Conservation (phyloP, 2,888 invertebrate species). For the Ischnura elegans region DNA sequence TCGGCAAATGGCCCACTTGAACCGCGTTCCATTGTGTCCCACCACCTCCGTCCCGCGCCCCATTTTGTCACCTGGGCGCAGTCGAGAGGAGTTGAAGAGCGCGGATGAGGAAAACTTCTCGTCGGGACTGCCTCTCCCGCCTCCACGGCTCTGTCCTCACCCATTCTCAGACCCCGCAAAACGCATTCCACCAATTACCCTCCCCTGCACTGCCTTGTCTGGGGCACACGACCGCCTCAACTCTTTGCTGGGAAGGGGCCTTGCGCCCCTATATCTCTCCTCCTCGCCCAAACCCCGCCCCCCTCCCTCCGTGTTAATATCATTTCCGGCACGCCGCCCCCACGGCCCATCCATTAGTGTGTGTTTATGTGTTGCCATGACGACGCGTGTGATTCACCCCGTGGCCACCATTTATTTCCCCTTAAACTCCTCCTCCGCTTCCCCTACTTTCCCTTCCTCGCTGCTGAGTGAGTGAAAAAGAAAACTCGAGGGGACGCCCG, state of each 20-base stretch:
- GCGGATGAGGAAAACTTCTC: background rate
- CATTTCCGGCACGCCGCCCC: slow-evolving; percentile 20
- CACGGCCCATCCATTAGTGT: slow-evolving; percentile 49
- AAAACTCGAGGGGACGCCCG: no score
- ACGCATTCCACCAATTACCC: slow-evolving; percentile 17
- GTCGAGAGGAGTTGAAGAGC: background rate
- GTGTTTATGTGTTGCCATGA: slow-evolving; percentile 69
- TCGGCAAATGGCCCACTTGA: background rate
- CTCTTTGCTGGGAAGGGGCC: no score
- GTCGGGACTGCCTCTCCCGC: background rate
- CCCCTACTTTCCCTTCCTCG: background rate
- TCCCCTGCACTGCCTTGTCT: background rate
- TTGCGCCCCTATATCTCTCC: background rate
- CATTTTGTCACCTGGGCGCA: background rate
- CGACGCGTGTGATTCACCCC: slow-evolving; percentile 69
- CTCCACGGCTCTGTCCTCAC: background rate
- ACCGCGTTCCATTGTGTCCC: background rate
- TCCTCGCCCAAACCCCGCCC: background rate
- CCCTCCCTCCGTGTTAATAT: slow-evolving; percentile 67
- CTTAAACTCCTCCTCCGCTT: slow-evolving; percentile 32
- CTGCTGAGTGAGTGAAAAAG: background rate
- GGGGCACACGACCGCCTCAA: background rate
- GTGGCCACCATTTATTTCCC: slow-evolving; percentile 47
- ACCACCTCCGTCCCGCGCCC: background rate
- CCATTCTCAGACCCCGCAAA: background rate